These are phyloP conservation scores for Anastrepha obliqua DNA, from an alignment of 1,140 invertebrate species.

Conservation along the genomic window DNA sequence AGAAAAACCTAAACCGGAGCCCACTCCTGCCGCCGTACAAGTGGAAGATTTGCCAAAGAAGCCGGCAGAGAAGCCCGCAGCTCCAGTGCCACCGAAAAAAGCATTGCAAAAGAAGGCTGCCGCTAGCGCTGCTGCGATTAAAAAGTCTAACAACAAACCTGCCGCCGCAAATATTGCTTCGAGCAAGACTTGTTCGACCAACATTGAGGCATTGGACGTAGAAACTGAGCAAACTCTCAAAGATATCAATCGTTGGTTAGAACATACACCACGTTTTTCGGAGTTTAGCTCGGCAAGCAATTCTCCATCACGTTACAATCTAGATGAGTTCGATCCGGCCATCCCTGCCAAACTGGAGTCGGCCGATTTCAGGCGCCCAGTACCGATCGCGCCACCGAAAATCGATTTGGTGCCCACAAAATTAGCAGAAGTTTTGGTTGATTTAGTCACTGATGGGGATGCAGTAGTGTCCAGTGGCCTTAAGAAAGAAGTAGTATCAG, in stretches of 20 bases:
- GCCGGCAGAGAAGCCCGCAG: slow-evolving; percentile 60
- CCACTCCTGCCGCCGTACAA: neutral
- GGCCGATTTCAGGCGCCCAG: slow-evolving; percentile 68
- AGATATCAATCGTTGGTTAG: slow-evolving; percentile 91
- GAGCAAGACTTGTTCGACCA: slow-evolving; percentile 66
- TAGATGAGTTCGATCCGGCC: slow-evolving; percentile 76
- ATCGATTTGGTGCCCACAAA: slow-evolving; percentile 67
- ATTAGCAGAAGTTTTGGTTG: slow-evolving; percentile 67
- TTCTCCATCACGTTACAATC: slow-evolving; percentile 79
- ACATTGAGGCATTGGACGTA: slow-evolving; percentile 84
- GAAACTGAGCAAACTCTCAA: slow-evolving; percentile 89
- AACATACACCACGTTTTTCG: slow-evolving; percentile 85
- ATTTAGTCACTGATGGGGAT: slow-evolving; percentile 63
- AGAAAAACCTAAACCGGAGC: slow-evolving; percentile 59
- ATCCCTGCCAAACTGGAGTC: slow-evolving; percentile 69
- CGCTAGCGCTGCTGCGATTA: slow-evolving; percentile 42
- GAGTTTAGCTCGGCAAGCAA: slow-evolving; percentile 84
- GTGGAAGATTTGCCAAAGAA: slow-evolving; percentile 4
- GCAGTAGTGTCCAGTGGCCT: slow-evolving; percentile 47
- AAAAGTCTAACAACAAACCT: slow-evolving; percentile 36
- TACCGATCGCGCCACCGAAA: slow-evolving; percentile 66
- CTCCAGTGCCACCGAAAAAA: slow-evolving; percentile 66
- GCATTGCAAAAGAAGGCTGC: slow-evolving; percentile 57
- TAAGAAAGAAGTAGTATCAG: slow-evolving; percentile 60
- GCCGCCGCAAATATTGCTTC: neutral